Evolutionary conservation across 2,113 vertebrate genomes (phyloP), one percentile per base, ranked within the genome.

Genomic region (Murina feae): DNA sequence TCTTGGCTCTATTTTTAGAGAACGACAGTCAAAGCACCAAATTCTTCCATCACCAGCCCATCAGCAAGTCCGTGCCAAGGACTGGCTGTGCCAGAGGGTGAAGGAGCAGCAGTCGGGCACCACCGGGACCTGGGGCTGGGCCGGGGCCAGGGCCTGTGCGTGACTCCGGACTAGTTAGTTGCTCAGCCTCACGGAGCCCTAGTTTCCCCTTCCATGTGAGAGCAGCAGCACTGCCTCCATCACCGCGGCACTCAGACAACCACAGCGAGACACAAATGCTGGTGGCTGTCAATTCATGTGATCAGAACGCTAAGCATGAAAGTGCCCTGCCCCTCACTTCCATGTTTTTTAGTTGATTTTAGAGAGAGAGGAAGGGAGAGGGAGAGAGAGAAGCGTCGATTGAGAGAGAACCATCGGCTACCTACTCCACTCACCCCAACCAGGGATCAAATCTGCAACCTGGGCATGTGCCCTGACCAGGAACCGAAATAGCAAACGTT

Each of bases 211-310:
- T 44, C 58, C 0, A 1, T 20, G 5, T 2, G 60, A 44, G 6
- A 44, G 25, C 13, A 74, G 16, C 20, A 16, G 2, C 7, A 1
- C 30, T 1, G 2, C 9, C 25, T 37, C 65, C 16, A 4, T 0
- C 4, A 55, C 28, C 44, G 32, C 7, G 16, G 28, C 32, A 49
- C 68, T 49, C 1, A 4, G 66, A 53, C 47, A 60, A 32, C 69
- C 6, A 37, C 49, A 12, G 39, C 13, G 3, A 32, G 37, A 2
- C 17, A 12, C n/a, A 49, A 25, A 51, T 3, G 30, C 21, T 2
- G 28, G 21, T 1, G 49, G 32, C 37, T 72, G 10, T 21, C 20
- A 25, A 30, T 30, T 5, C 30, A 44, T 0, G 78, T 2, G 13
- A 2, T 20, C 86, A 47, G 16, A 69, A 30, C 23, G 6, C 94